Base-by-base conservation (phyloP, 2,113 vertebrate species). In the Ivindomyrus marchei region DNA sequence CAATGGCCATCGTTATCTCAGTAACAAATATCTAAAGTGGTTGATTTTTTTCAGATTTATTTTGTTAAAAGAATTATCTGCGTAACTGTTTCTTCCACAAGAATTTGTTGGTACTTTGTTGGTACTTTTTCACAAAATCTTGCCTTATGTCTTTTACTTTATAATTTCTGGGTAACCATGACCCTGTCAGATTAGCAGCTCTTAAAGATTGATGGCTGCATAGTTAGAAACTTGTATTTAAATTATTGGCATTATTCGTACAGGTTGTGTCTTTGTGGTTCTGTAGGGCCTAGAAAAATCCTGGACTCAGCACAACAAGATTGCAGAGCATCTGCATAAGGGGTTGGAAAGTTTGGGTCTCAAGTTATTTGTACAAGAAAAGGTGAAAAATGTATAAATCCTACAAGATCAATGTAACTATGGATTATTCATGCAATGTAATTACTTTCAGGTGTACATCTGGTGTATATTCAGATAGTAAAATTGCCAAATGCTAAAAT, bases 331-430 rank as follows among this genome's bases (percentile, higher is more conserved):
- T 42, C 93, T 99, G 36, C 96, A 97, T 52, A 93, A 91, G 89
- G 96, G 97, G 24, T 93, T 99, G 89, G 93, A 94, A 4, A 95
- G 95, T 70, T 90, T 99, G 90, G 98, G 98, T 2, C 94, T 99
- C 0, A 95, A 98, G 93, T 97, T 98, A 47, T 99, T 99, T 0
- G 95, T 99, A 91, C 96, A 97, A 90, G 96, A 99, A 3, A 96
- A 94, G 93, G 98, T 98, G 10, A 5, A 83, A 36, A 31, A 52
- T 58, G 3, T 9, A 9, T 45, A 62, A n/a, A 85, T 10, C 42
- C 4, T 42, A 45, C 17, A 84, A 24, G 19, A 84, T 47, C 1
- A 8, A 45, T n/a, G 10, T 15, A 70, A 9, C 15, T 27, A 19
- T 87, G 50, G 3, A 50, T 53, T 31, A 27, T 56, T 52, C 50